These are phyloP conservation scores for Linhomoeus sp. DNA, from an alignment of 2,888 invertebrate species.

Conservation along the genomic window DNA sequence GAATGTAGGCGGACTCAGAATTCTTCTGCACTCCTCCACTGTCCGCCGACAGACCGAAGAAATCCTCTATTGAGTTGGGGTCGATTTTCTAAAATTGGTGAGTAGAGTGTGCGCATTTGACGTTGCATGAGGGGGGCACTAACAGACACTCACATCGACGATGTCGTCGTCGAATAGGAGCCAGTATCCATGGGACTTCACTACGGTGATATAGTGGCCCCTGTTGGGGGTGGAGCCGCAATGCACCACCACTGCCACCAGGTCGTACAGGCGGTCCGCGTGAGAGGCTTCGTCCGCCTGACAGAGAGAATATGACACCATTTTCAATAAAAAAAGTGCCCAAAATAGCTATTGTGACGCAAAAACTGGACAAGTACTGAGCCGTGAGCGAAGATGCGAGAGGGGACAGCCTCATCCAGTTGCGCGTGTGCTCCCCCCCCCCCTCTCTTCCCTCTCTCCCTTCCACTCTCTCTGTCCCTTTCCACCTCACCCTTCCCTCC, in stretches of 20 bases:
- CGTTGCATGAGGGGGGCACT: no score
- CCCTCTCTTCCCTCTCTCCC: no score
- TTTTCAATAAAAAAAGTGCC: neutral
- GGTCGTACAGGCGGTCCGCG: constrained; percentile 89
- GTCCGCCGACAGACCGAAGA: constrained; percentile 94
- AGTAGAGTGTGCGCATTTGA: no score
- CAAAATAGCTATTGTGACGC: neutral
- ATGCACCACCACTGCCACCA: constrained; percentile 97
- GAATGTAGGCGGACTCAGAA: constrained; percentile 96
- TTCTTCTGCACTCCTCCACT: constrained; percentile 61
- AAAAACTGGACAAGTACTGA: no score
- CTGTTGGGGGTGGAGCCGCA: constrained; percentile 98
- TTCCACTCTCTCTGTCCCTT: no score
- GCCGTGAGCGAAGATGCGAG: no score
- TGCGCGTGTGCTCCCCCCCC: no score
- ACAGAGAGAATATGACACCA: constrained; percentile 19
- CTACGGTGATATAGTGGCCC: constrained; percentile 98
- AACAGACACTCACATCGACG: constrained; percentile 71
- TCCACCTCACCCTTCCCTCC: no score
- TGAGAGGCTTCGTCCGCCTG: constrained; percentile 95
- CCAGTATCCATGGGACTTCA: constrained; percentile 98
- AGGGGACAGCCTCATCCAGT: no score
- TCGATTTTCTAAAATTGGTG: constrained; percentile 91
- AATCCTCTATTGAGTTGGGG: constrained; percentile 94
- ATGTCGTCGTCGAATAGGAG: constrained; percentile 97